Evolutionary conservation across 2,113 vertebrate genomes (phyloP).

Genomic region (Campylomormyrus numenius): DNA sequence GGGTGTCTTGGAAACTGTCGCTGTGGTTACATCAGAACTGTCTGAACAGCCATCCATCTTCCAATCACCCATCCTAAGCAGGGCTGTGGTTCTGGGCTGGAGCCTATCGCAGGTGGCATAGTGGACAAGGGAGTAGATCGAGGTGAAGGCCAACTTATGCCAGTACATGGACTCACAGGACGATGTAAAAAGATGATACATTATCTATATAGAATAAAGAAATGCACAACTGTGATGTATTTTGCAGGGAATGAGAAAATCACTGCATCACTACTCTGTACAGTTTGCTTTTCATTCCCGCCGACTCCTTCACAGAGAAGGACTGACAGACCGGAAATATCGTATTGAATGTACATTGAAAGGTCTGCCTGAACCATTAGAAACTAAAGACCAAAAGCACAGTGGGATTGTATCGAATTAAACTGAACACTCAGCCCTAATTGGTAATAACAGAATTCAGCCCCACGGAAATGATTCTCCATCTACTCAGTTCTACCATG

Average conservation of each 20-base stretch:
- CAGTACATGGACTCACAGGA: neutral
- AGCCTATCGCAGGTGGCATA: neutral
- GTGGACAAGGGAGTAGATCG: neutral
- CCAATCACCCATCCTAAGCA: neutral
- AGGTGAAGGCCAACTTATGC: neutral
- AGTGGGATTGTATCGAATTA: neutral
- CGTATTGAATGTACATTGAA: neutral
- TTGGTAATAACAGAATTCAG: neutral
- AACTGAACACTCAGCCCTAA: neutral
- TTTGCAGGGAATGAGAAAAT: neutral
- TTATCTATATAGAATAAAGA: neutral
- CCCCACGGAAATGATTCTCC: neutral
- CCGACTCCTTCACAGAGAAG: neutral
- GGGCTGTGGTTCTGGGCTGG: neutral
- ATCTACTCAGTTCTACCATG: neutral
- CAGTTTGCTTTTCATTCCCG: neutral
- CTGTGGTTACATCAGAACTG: neutral
- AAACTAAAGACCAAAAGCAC: neutral
- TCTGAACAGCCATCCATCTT: neutral
- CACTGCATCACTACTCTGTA: neutral
- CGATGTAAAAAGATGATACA: neutral
- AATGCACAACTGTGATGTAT: neutral
- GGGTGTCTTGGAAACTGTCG: neutral
- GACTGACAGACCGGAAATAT: neutral
- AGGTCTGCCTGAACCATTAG: neutral